A percentile compares a stretch with the other conserved stretches of the same genome.
phyloP scores from a whole-genome alignment of 2,888 invertebrate genomes.

The Thysanoteuthis rhombus region DNA sequence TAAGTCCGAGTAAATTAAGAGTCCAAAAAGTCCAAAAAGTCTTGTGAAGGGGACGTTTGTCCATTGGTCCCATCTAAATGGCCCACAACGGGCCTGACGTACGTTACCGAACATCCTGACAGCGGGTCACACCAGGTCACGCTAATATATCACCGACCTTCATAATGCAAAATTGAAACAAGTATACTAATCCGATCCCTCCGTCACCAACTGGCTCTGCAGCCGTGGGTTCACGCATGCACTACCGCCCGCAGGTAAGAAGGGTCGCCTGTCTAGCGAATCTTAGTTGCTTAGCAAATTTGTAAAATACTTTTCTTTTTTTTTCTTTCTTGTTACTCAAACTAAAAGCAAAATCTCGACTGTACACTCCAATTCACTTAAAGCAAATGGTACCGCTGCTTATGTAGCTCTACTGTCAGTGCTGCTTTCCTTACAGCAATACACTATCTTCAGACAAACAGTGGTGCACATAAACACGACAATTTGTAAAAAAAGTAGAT shows the following conservation, averaged over 20 bases:
- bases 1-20: background rate
- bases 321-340: background rate
- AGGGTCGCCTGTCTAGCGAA: background rate
- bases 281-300: background rate
- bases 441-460: background rate
- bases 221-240: background rate
- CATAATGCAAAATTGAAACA: background rate
- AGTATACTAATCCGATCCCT: background rate
- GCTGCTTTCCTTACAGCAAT: too few species aligned
- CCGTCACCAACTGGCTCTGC: background rate
- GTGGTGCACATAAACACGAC: background rate
- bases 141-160: background rate
- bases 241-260: background rate
- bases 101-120: background rate
- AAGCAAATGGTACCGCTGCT: background rate
- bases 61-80: background rate
- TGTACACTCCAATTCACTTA: background rate
- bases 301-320: background rate
- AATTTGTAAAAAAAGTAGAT: background rate
- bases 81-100: conserved; percentile 12
- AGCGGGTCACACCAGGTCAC: background rate
- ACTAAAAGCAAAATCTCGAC: background rate
- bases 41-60: background rate
- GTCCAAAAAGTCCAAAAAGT: background rate
- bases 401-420: background rate